A percentile compares a stretch with the other conserved stretches of the same genome.
phyloP scores from a whole-genome alignment of 2,888 invertebrate genomes.

The Carcina quercana region DNA sequence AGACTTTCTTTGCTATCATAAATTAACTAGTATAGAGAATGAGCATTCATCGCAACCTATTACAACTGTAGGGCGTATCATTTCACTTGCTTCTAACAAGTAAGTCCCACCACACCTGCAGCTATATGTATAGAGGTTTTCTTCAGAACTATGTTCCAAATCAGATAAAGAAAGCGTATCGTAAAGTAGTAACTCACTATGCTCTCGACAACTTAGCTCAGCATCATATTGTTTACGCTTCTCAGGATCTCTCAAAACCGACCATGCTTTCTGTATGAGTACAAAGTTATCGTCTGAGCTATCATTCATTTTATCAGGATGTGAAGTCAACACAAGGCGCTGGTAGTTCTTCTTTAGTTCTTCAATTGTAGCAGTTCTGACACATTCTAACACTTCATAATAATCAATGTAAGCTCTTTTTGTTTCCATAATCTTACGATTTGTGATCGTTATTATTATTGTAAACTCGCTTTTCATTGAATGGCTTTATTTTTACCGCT shows the following conservation, averaged over 20 bases:
- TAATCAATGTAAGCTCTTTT: conserved; percentile 39
- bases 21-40: conserved; percentile 76
- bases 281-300: conserved; percentile 35
- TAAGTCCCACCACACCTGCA: conserved; percentile 83
- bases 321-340: conserved; percentile 67
- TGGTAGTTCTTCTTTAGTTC: conserved; percentile 78
- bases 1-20: conserved; percentile 18
- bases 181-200: conserved; percentile 75
- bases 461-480: no score
- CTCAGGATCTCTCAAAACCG: conserved; percentile 75
- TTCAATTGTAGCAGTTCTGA: conserved; percentile 64
- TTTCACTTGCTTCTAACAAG: conserved; percentile 40
- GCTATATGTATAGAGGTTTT: conserved; percentile 60
- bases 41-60: conserved; percentile 84
- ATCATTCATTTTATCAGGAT: conserved; percentile 75
- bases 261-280: conserved; percentile 81
- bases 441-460: no score
- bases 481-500: no score
- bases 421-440: conserved; percentile 24
- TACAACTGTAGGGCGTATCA: conserved; percentile 37
- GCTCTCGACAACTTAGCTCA: conserved; percentile 70
- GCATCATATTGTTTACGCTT: conserved; percentile 79
- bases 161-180: conserved; percentile 69
- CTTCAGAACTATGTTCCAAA: conserved; percentile 48
- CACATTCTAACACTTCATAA: conserved; percentile 72